Conservation (phyloP, 2,888 invertebrate genomes). For the Argynnis bischoffii region DNA sequence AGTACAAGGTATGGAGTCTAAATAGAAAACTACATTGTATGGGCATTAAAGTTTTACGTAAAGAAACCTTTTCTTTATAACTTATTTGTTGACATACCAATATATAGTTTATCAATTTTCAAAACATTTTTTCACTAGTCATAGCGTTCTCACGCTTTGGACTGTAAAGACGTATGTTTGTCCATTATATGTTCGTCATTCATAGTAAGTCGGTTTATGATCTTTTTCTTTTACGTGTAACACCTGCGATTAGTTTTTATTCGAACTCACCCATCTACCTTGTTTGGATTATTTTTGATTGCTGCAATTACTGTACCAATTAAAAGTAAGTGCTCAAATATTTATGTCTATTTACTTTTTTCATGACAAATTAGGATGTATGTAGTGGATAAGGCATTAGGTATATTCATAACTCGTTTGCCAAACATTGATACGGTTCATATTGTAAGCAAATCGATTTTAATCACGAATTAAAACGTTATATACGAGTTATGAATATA, state of each 20-base stretch:
- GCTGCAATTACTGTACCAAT: constrained; percentile 13
- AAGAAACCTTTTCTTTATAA: neutral
- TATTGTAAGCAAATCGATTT: constrained; percentile 1
- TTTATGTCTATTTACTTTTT: constrained; percentile 47
- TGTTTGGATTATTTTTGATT: constrained; percentile 6
- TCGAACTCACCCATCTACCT: constrained; percentile 13
- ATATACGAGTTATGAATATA: constrained; percentile 2
- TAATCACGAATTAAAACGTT: neutral
- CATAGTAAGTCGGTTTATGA: neutral
- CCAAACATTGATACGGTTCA: constrained; percentile 2
- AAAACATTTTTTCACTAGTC: neutral
- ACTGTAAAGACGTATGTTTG: constrained; percentile 1
- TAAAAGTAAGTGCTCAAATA: constrained; percentile 52
- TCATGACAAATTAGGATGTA: constrained; percentile 49
- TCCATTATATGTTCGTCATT: constrained; percentile 2
- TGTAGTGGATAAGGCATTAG: constrained; percentile 46
- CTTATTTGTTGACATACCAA: constrained; percentile 9
- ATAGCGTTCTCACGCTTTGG: constrained; percentile 1
- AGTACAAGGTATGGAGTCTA: neutral
- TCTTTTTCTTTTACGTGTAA: neutral
- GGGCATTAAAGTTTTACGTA: neutral
- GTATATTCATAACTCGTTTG: constrained; percentile 24
- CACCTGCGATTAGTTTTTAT: constrained; percentile 1
- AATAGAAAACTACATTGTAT: neutral
- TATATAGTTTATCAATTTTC: neutral